phyloP scores from a whole-genome alignment of 2,797 vertebrate genomes.

The Helarctos malayanus region DNA sequence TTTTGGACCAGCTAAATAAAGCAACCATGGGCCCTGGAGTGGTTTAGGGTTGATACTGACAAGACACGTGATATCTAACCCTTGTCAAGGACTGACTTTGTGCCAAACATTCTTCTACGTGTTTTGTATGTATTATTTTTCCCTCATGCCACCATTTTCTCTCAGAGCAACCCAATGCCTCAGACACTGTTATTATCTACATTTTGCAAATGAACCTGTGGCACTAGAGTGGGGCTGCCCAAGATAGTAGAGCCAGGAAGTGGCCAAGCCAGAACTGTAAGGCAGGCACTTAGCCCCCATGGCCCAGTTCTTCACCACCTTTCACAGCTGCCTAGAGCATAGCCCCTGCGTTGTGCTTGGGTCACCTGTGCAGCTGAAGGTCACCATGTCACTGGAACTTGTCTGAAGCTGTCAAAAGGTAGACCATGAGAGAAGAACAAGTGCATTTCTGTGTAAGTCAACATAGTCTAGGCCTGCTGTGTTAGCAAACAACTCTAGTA shows the following conservation, averaged over 20 bases:
- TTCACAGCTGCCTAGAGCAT: background rate
- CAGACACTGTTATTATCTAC: background rate
- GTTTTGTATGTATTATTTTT: background rate
- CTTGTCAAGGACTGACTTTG: background rate
- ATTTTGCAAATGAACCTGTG: background rate
- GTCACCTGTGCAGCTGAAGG: background rate
- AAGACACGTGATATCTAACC: background rate
- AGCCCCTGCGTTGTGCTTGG: fast-evolving
- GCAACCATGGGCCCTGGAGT: background rate
- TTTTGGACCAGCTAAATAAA: conserved; percentile 31
- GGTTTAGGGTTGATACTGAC: background rate
- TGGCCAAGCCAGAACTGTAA: background rate
- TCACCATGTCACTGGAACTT: background rate
- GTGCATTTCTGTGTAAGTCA: background rate
- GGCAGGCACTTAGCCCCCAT: no score
- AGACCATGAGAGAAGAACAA: background rate
- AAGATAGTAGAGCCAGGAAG: background rate
- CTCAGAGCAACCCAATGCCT: background rate
- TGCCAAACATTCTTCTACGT: background rate
- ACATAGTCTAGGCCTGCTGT: background rate
- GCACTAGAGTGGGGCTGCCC: background rate
- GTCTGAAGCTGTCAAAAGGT: background rate
- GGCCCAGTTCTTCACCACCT: background rate
- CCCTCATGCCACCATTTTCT: background rate
- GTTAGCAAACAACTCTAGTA: background rate